phyloP scores from a whole-genome alignment of 2,797 vertebrate genomes.

The Halcyon smyrnensis region DNA sequence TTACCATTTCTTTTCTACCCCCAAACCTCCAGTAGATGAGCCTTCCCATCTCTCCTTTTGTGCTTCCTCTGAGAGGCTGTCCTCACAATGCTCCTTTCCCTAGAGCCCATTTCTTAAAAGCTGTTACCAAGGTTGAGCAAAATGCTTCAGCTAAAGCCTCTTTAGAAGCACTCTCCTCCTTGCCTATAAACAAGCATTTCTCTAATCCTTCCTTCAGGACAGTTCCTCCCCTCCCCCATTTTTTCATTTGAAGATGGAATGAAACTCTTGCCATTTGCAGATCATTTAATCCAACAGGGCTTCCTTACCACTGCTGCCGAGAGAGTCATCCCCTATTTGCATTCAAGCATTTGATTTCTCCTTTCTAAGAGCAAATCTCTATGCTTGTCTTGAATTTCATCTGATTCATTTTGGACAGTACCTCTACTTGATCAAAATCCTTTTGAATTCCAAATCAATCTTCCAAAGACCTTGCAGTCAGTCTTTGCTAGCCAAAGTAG shows the following conservation, averaged over 20 bases:
- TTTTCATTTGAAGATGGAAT: neutral
- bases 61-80: neutral
- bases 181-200: neutral
- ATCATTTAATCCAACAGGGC: neutral
- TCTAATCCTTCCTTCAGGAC: neutral
- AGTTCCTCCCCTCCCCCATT: neutral
- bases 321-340: neutral
- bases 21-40: neutral
- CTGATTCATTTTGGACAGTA: neutral
- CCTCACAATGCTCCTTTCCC: neutral
- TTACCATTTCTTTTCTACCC: neutral
- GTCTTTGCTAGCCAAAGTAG: neutral
- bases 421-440: constrained; percentile 20
- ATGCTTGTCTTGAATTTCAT: constrained; percentile 5
- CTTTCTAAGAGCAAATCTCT: neutral
- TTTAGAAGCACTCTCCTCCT: neutral
- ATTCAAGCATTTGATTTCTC: neutral
- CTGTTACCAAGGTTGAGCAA: neutral
- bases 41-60: neutral
- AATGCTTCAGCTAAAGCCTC: neutral
- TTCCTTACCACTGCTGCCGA: neutral
- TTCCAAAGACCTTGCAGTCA: neutral
- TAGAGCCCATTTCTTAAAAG: neutral
- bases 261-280: neutral
- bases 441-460: neutral